phyloP scores from a whole-genome alignment of 2,797 vertebrate species.

The Alauda arvensis region DNA sequence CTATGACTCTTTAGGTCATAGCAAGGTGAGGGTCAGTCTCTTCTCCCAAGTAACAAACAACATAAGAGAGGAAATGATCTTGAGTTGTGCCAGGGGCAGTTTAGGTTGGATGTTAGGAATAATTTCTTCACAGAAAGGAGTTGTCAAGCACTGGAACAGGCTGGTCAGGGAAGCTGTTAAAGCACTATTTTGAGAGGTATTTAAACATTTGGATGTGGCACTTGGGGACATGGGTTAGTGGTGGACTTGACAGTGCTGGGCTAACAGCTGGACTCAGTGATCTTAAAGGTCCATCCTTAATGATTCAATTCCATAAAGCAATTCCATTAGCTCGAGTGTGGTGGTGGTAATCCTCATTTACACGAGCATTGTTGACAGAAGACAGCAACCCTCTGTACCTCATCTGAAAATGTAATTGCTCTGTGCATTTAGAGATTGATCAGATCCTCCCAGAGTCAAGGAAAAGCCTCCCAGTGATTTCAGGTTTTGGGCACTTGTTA shows the following conservation, averaged over 20 bases:
- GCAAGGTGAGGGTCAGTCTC: not conserved
- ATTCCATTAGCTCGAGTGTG: not conserved
- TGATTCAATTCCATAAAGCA: not conserved
- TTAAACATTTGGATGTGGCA: not conserved
- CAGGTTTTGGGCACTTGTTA: not conserved
- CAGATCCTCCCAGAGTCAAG: not conserved
- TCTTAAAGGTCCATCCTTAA: not conserved
- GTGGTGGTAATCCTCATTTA: not conserved
- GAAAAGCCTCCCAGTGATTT: not conserved
- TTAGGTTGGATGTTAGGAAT: not conserved
- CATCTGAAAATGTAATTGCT: not conserved
- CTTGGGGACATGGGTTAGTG: not conserved
- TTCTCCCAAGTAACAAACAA: fast-evolving
- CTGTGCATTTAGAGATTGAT: not conserved
- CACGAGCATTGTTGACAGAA: not conserved
- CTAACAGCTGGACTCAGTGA: not conserved
- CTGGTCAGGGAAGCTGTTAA: not conserved
- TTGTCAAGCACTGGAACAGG: not conserved
- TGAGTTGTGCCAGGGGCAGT: not conserved
- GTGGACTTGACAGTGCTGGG: not conserved
- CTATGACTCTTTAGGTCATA: too few species aligned
- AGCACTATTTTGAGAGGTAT: fast-evolving
- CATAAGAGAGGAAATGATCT: not conserved
- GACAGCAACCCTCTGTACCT: not conserved
- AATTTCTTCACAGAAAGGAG: not conserved